Evolutionary conservation across 92 coral and sea anemone genomes (phyloP).

Genomic region (Epizoanthus ramosus): DNA sequence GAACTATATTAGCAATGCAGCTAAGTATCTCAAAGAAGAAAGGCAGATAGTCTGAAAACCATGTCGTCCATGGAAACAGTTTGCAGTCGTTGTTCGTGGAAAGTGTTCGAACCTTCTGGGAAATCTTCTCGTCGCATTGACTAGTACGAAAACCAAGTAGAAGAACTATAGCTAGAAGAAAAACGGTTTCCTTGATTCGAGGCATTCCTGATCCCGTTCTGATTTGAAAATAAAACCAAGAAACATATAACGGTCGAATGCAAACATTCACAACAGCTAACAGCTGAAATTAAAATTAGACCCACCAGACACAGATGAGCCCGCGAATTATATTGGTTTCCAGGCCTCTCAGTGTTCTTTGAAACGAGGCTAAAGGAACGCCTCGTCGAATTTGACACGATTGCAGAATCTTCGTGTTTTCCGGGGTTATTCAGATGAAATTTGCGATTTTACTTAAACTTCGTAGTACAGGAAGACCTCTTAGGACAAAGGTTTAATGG

Average conservation of each 20-base stretch:
- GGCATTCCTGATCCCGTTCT: slow-evolving; percentile 1
- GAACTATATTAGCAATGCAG: slow-evolving; percentile 61
- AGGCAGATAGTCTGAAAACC: slow-evolving; percentile 51
- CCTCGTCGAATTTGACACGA: slow-evolving; percentile 55
- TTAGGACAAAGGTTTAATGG: slow-evolving; percentile 55
- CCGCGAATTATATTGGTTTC: background rate
- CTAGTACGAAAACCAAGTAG: background rate
- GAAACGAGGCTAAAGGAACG: slow-evolving; percentile 24
- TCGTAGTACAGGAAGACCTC: background rate
- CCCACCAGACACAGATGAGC: slow-evolving; percentile 13
- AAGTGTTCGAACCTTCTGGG: background rate
- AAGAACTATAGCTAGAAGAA: background rate
- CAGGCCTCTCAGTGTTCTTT: background rate
- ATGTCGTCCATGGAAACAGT: slow-evolving; percentile 48
- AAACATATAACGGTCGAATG: background rate
- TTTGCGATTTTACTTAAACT: too few species aligned
- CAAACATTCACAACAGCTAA: slow-evolving; percentile 6
- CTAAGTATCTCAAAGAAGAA: slow-evolving; percentile 58
- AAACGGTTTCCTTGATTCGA: background rate
- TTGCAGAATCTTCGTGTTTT: background rate
- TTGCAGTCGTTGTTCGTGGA: slow-evolving; percentile 50
- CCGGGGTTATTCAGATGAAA: background rate
- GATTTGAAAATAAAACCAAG: background rate
- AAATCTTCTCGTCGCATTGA: background rate
- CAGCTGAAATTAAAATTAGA: slow-evolving; percentile 26